Base-by-base conservation (phyloP, 23 tunicate species). In the Styela plicata region DNA sequence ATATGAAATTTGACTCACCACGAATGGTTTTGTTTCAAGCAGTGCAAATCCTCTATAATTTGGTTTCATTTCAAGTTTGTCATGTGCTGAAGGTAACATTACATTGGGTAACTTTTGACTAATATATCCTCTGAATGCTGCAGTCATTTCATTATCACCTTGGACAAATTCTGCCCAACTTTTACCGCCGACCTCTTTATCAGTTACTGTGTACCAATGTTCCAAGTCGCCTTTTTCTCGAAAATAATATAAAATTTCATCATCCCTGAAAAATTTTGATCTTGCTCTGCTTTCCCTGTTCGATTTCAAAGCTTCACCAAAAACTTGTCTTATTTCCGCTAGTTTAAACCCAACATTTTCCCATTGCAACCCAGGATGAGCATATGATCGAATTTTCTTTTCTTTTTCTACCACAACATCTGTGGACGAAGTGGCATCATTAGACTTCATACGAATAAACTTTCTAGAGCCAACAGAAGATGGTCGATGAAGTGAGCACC, bases 201-300 rank as follows among this genome's bases (percentile, higher is more conserved):
- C 99, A 31, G 99, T 96, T 74, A 85, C 81, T 37, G 90, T 63
- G 34, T 85, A 84, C 99, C 99, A 96, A 83, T 93, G 62, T 2
- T 65, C 74, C 20, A 96, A 69, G 57, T 94, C 99, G 16, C 66
- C 88, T 32, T 27, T 24, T 61, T 63, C 74, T 5, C 99, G 91
- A 32, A 91, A 86, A 65, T 83, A 82, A 66, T 86, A 89, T 0
- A 90, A n/a, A 16, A 93, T 75, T 33, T 84, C 86, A 68, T 93
- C 93, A 17, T 90, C 61, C 64, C 84, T 85, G 22, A 57, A 34
- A 24, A 34, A 3, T 36, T 88, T 64, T 69, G 28, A 27, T 2
- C 67, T 52, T 21, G 68, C 73, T 52, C 79, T 79, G 24, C 81
- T 85, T 24, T 76, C 85, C 16, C 68, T 83, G 16, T 37, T n/a